phyloP scores from a whole-genome alignment of 1,140 invertebrate species.

The Rhagoletis pomonella region DNA sequence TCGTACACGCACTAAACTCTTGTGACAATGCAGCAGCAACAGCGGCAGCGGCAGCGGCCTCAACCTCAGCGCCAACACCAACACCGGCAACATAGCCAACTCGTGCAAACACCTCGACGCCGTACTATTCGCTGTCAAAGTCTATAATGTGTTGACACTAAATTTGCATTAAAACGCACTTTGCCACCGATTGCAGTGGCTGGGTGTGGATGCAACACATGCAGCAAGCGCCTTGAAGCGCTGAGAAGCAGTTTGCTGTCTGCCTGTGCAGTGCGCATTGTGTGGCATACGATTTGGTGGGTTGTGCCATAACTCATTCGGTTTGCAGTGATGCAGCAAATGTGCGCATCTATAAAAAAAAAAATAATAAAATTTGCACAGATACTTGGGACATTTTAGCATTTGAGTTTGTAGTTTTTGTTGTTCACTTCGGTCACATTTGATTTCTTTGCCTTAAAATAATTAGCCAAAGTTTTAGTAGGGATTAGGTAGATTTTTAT shows the following conservation, averaged over 20 bases:
- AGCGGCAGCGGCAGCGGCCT: neutral
- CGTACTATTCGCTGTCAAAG: conserved; percentile 5
- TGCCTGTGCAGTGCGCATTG: neutral
- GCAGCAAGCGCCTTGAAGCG: neutral
- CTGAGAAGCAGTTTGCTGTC: neutral
- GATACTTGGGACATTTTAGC: neutral
- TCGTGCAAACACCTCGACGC: neutral
- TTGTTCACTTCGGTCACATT: neutral
- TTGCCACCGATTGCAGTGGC: conserved; percentile 16
- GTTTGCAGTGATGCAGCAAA: neutral
- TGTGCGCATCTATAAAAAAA: neutral
- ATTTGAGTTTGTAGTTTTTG: neutral
- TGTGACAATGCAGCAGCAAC: neutral
- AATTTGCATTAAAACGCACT: conserved; percentile 50
- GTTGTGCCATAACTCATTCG: conserved; percentile 21
- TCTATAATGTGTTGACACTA: conserved; percentile 50
- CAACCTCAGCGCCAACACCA: neutral
- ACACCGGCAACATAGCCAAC: neutral
- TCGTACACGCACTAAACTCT: neutral
- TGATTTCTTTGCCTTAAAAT: neutral
- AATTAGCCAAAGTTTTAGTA: neutral
- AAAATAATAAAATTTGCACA: neutral
- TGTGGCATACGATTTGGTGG: neutral
- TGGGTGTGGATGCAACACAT: neutral
- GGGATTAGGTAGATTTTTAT: neutral